Base-by-base conservation (phyloP, 2,888 invertebrate species). In the Ceriagrion tenellum region DNA sequence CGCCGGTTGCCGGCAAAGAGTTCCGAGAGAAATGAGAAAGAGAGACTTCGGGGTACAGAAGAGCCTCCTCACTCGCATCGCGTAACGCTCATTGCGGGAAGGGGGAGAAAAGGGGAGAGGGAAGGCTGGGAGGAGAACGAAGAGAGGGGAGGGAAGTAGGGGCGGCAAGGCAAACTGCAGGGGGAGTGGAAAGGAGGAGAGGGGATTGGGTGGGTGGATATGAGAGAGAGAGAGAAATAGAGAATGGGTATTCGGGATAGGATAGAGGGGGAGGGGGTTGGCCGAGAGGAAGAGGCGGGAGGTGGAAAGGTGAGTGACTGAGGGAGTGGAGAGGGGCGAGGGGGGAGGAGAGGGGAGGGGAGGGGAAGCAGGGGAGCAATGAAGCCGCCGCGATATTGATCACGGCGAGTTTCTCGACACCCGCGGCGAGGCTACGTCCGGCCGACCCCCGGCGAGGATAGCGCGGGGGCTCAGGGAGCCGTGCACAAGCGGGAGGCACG, bases 331-430 rank as follows among this genome's bases (percentile, higher is more conserved):
- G 56, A 55, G 81, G 40, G 95, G 81, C 59, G 55, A n/a, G 91
- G 90, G 47, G 95, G 55, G 47, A 93, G 55, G 35, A 30, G 90
- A 30, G 90, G 81, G 12, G 95, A 63, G 91, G 59, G 90, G 91
- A n/a, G 95, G 63, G 95, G 95, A 81, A 74, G 95, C 95, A 96
- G 96, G 96, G 96, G 96, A 96, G 96, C 96, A 96, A 96, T 96
- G 96, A 96, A 93, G 93, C 93, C 93, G 96, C 96, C 96, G 96
- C 96, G 96, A 97, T 97, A 96, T 96, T 96, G 96, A 96, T 95
- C 95, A 95, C 95, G 95, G 96, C 96, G 96, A 96, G 97, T 96
- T 96, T 95, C 95, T 95, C 96, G 96, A 96, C 96, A 96, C 96
- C 96, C 96, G 96, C 93, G 93, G 93, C 69, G 93, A 93, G 93